Base-by-base conservation (phyloP, 2,797 vertebrate genomes). In the Mormyrops attenuatus region DNA sequence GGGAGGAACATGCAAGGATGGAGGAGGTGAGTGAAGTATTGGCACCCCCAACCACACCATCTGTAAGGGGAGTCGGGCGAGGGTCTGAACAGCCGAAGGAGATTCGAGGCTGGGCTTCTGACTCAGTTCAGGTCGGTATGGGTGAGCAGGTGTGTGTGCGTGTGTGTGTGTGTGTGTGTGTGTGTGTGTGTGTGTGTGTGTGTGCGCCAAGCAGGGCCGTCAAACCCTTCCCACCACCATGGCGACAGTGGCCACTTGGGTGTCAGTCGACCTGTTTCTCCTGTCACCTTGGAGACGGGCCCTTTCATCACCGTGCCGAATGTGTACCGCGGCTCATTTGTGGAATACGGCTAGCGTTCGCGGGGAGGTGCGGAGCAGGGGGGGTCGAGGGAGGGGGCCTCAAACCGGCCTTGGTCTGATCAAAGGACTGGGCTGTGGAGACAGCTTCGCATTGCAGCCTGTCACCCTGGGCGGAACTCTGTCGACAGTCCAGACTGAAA, bases 221-320 rank as follows among this genome's bases (percentile, higher is more conserved):
- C 90, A 88, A 89, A 92, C 85, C 90, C 85, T 85, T 0, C 73
- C 17, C 89, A 3, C 52, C 30, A 47, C 53, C 9, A 34, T 13
- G 13, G 13, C 17, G 17, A n/a, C 38, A 11, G 44, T 17, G 26
- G 26, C n/a, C 69, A 20, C 91, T 47, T 22, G 90, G 89, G 90
- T 89, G 88, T 92, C 53, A 0, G 22, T 73, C 90, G 41, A 50
- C 82, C 82, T 92, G 80, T 87, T 89, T 92, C 90, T 91, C 89
- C 91, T 87, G 90, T 91, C 87, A 73, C 91, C 92, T 3, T 90
- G 44, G 91, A 91, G 90, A 91, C 90, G 7, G 80, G 41, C 90
- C 91, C 91, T 94, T 93, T 94, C 94, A 94, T 92, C 90, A 44
- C 52, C 88, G 52, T 93, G 94, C 91, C 92, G 95, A 94, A 95